Evolutionary conservation across 2,797 vertebrate species (phyloP).

Genomic region (Poeciliopsis infans): DNA sequence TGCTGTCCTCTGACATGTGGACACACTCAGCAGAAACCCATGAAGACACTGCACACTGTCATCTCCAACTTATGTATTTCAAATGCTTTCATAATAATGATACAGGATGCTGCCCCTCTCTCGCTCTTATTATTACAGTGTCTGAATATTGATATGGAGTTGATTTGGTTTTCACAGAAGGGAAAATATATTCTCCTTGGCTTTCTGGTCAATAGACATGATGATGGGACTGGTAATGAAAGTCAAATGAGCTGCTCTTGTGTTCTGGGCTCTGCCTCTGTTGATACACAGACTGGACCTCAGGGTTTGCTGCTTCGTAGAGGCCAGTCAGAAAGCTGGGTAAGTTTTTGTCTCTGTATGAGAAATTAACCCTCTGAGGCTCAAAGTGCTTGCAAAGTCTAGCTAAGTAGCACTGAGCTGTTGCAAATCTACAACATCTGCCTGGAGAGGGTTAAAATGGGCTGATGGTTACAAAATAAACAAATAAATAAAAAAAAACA

Average conservation of each 20-base stretch:
- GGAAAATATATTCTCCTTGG: slow-evolving; percentile 6
- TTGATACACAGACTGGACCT: not conserved
- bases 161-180: slow-evolving; percentile 32
- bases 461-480: not conserved
- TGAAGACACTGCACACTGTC: not conserved
- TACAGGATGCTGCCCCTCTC: not conserved
- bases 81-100: slow-evolving; percentile 1
- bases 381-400: no score
- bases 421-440: no score
- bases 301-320: not conserved
- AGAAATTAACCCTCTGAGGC: not conserved
- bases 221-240: slow-evolving; percentile 14
- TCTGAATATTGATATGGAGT: slow-evolving; percentile 30
- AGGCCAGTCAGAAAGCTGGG: not conserved
- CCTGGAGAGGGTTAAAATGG: not conserved
- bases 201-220: not conserved
- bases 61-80: not conserved
- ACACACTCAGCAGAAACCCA: slow-evolving; percentile 7
- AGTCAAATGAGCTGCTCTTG: slow-evolving; percentile 11
- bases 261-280: slow-evolving; percentile 2
- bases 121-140: not conserved
- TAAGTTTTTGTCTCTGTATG: not conserved
- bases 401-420: no score
- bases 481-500: not conserved
- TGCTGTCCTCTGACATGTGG: not conserved